A percentile compares a stretch with the other conserved stretches of the same genome.
Evolutionary conservation across 37 sponge, comb jelly and placozoan genomes (phyloP).

Genomic region (Oopsacas minuta): DNA sequence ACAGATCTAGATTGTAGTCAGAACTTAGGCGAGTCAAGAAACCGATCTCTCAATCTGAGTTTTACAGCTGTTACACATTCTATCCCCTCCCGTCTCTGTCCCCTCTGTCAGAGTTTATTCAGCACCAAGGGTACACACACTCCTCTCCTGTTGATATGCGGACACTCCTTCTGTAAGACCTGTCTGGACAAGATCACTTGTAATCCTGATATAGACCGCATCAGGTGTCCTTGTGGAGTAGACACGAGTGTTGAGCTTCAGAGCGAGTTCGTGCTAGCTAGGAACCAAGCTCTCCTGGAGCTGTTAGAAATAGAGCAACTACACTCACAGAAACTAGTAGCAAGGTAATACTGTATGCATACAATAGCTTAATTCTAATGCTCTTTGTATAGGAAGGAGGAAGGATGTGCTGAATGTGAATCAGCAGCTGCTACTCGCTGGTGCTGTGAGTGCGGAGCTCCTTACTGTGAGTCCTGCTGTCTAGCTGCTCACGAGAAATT

Average conservation of each 20-base stretch:
- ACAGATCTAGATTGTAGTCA: not conserved
- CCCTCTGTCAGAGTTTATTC: constrained; percentile 6
- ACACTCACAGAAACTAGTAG: not conserved
- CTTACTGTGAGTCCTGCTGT: constrained; percentile 48
- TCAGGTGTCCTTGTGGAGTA: constrained; percentile 33
- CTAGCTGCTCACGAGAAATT: constrained; percentile 43
- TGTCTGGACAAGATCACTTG: constrained; percentile 37
- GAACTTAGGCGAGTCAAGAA: not conserved
- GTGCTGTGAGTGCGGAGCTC: constrained; percentile 58
- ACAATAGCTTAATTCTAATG: no score
- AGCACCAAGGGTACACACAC: constrained; percentile 12
- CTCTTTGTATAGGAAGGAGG: constrained; percentile 18
- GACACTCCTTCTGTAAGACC: constrained; percentile 53
- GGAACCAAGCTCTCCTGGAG: constrained; percentile 49
- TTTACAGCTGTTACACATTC: not conserved
- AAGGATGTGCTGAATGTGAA: constrained; percentile 73
- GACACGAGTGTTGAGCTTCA: constrained; percentile 42
- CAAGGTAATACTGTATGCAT: no score
- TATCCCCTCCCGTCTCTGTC: constrained; percentile 22
- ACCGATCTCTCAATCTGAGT: constrained; percentile 15
- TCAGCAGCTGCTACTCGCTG: constrained; percentile 27
- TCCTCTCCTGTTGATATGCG: constrained; percentile 53
- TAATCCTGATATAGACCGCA: not conserved
- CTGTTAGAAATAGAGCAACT: constrained; percentile 38
- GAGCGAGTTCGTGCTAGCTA: constrained; percentile 20